Evolutionary conservation across 92 coral and sea anemone genomes (phyloP).

Genomic region (Pocillopora meandrina): DNA sequence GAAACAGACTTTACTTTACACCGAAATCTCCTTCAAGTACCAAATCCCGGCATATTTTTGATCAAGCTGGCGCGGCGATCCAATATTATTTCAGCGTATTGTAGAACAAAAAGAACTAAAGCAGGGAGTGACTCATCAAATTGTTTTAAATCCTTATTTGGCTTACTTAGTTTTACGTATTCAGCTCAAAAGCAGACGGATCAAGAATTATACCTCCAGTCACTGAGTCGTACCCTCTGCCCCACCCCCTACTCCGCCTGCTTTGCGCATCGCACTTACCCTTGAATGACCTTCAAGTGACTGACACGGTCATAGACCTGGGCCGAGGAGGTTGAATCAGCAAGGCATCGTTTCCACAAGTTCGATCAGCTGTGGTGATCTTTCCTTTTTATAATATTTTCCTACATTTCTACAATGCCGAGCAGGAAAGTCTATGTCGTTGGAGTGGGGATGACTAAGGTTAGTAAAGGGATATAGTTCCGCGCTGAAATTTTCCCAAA

Average conservation of each 20-base stretch:
- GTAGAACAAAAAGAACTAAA: too few relatives aligned
- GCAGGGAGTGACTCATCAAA: too few relatives aligned
- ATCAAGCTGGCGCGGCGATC: too few relatives aligned
- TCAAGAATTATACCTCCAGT: background rate
- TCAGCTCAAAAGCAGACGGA: too few relatives aligned
- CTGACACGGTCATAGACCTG: constrained; percentile 12
- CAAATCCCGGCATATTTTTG: too few relatives aligned
- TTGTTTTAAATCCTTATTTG: too few relatives aligned
- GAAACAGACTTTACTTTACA: too few relatives aligned
- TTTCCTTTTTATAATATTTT: background rate
- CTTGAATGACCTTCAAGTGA: background rate
- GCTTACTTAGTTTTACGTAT: too few relatives aligned
- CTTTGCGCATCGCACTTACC: background rate
- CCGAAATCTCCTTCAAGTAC: too few relatives aligned
- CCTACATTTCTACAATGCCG: constrained; percentile 57
- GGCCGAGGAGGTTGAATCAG: background rate
- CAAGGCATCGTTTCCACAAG: background rate
- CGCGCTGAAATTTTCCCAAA: background rate
- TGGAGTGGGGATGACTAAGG: constrained; percentile 99
- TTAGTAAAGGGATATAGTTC: constrained; percentile 23
- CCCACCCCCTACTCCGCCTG: background rate
- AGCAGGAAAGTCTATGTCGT: constrained; percentile 85
- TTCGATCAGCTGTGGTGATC: background rate
- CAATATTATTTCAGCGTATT: too few relatives aligned
- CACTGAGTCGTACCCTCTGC: background rate